Percentiles rank a stretch among this genome's conserved stretches.
phyloP scores from a whole-genome alignment of 2,113 vertebrate species.

The Steatornis caripensis region DNA sequence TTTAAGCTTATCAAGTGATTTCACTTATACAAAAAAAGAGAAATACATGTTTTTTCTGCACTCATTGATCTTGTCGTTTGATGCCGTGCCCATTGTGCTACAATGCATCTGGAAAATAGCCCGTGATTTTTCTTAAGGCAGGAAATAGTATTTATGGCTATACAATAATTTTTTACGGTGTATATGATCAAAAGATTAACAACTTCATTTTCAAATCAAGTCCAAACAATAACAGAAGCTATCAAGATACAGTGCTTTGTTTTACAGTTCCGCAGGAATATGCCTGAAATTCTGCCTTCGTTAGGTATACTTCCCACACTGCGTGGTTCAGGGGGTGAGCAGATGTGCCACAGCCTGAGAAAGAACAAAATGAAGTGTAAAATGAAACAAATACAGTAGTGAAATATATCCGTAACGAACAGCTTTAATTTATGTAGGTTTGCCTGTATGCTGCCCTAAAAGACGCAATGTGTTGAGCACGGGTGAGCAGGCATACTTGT shows the following conservation, averaged over 20 bases:
- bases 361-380: neutral
- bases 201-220: slow-evolving; percentile 6
- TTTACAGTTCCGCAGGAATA: neutral
- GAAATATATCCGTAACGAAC: neutral
- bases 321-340: neutral
- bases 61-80: slow-evolving; percentile 27
- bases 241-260: neutral
- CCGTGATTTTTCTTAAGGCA: neutral
- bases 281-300: neutral
- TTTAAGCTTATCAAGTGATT: neutral
- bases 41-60: neutral
- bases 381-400: neutral
- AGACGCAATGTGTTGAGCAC: neutral
- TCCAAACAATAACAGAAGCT: slow-evolving; percentile 9
- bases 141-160: slow-evolving; percentile 30
- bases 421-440: neutral
- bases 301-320: neutral
- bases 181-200: slow-evolving; percentile 40
- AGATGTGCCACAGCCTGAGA: neutral
- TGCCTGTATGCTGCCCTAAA: neutral
- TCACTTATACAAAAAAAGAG: neutral
- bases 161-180: slow-evolving; percentile 10
- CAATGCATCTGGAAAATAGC: slow-evolving; percentile 22
- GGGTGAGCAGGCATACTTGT: neutral
- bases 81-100: slow-evolving; percentile 16